These are phyloP conservation scores for Erynnis tages DNA, from an alignment of 2,888 invertebrate species.

Conservation along the genomic window DNA sequence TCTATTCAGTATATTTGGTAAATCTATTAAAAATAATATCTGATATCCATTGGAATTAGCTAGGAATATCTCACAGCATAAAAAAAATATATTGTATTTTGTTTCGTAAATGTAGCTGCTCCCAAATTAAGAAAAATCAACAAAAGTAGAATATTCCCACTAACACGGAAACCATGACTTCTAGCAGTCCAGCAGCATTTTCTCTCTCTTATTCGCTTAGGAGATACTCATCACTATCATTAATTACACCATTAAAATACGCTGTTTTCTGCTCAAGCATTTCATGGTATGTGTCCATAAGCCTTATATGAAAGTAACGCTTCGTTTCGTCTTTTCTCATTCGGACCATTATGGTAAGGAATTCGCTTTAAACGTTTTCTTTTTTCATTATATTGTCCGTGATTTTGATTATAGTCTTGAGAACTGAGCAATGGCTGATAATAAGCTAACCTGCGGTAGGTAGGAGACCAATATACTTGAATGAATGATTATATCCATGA, in stretches of 20 bases:
- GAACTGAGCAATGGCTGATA: conserved; percentile 1
- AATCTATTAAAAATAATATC: no score
- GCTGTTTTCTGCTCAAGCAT: conserved; percentile 4
- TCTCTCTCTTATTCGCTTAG: not conserved
- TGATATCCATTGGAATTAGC: no score
- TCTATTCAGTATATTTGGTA: no score
- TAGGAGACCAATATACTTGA: not conserved
- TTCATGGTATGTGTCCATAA: conserved; percentile 21
- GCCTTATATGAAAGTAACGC: conserved; percentile 27
- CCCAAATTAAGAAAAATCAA: no score
- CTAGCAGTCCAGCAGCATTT: not conserved
- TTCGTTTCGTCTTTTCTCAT: conserved; percentile 26
- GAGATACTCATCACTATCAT: conserved; percentile 4
- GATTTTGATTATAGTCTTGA: conserved; percentile 14
- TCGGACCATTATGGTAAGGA: conserved; percentile 23
- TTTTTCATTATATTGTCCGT: conserved; percentile 18
- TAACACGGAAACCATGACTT: no score
- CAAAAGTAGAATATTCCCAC: no score
- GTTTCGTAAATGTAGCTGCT: no score
- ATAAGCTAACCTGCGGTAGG: not conserved
- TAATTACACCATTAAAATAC: conserved; percentile 20
- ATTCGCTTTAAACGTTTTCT: conserved; percentile 18
- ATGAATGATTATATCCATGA: no score
- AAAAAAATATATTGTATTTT: no score
- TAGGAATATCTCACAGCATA: no score